phyloP scores from a whole-genome alignment of 2,888 invertebrate genomes.

The Ophion ventricosus region DNA sequence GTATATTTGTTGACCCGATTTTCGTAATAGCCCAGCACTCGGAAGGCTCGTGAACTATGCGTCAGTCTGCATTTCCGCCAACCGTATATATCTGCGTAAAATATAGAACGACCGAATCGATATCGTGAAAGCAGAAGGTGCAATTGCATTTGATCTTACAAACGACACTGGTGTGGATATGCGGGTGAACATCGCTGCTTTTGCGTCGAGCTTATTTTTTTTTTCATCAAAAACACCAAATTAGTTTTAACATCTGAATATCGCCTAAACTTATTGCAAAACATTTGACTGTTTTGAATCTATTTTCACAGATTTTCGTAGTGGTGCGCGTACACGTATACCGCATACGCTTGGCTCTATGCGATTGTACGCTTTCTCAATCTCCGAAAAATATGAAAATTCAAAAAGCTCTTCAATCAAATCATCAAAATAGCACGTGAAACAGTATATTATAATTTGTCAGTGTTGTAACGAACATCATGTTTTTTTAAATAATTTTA shows the following conservation, averaged over 20 bases:
- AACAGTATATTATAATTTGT: not conserved
- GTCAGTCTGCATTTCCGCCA: slow-evolving; percentile 48
- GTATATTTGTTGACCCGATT: slow-evolving; percentile 19
- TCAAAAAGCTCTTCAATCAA: not conserved
- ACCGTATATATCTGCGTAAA: slow-evolving; percentile 25
- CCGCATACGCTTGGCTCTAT: not conserved
- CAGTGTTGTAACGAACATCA: not conserved
- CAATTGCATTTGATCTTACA: slow-evolving; percentile 16
- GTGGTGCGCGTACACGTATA: slow-evolving; percentile 12
- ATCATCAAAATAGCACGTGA: not conserved
- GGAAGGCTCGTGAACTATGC: slow-evolving; percentile 25
- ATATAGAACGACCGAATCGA: slow-evolving; percentile 52
- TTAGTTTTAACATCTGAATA: not conserved
- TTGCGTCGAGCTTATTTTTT: not conserved
- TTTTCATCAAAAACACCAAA: not conserved
- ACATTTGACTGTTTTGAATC: slow-evolving; percentile 23
- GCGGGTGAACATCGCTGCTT: not conserved
- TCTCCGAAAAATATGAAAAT: not conserved
- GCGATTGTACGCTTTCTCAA: not conserved
- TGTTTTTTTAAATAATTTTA: slow-evolving; percentile 4
- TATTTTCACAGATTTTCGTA: slow-evolving; percentile 28
- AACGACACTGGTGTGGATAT: not conserved
- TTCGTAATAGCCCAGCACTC: slow-evolving; percentile 11
- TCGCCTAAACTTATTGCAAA: slow-evolving; percentile 5
- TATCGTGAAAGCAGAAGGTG: slow-evolving; percentile 30